Base-by-base conservation (phyloP, 2,113 vertebrate species). In the Coryphaenoides rupestris region DNA sequence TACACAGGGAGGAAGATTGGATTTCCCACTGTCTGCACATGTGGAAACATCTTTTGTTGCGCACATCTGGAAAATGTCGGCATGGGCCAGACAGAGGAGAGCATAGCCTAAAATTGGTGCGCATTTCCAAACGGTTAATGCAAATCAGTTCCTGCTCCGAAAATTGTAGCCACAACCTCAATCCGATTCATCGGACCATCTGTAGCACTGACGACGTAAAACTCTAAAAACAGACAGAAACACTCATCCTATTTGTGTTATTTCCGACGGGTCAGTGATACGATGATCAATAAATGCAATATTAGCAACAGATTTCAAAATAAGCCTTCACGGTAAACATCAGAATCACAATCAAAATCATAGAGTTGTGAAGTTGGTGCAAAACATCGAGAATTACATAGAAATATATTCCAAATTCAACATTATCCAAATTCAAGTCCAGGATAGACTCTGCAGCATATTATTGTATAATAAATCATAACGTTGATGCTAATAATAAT, bases 31-130 rank as follows among this genome's bases (percentile, higher is more conserved):
- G 58, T 54, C 71, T 60, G 65, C 74, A 89, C 86, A 91, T 89
- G 84, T 91, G 87, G 84, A 81, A 92, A 84, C 81, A 66, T 86
- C 80, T 90, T 77, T 75, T 70, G 45, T 61, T 77, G 61, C 72
- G 61, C 73, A 89, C 90, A 92, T 92, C 88, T 92, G 90, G 86
- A 75, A 87, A 73, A 76, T 52, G 83, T 76, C 74, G 75, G 70
- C 55, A 81, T n/a, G n/a, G n/a, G 81, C 74, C 64, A 83, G 72
- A 83, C 60, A 82, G 68, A 82, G 81, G 61, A 80, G 70, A 69
- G 75, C n/a, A n/a, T n/a, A n/a, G n/a, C n/a, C n/a, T 79, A 52
- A 89, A 87, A 90, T 86, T 83, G 84, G 79, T 66, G 61, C 75
- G 87, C 74, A 87, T 84, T 85, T 81, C 50, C 70, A 78, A 82